Conservation (phyloP, 35 echinoderm and acorn worm species). For the Lytechinus pictus region DNA sequence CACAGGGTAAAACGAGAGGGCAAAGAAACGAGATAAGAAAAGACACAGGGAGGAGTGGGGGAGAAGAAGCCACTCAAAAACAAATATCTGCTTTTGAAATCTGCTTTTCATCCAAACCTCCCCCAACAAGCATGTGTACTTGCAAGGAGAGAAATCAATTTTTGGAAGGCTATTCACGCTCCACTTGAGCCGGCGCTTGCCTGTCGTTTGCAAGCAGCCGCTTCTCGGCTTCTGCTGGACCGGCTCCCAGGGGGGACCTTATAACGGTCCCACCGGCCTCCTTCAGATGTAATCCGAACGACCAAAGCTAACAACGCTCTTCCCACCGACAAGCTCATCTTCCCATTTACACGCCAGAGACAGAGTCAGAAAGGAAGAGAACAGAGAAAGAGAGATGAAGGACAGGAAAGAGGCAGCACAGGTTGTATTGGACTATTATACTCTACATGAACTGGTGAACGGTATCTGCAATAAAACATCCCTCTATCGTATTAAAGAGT, state of each 20-base stretch:
- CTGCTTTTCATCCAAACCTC: constrained; percentile 36
- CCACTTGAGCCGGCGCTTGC: constrained; percentile 42
- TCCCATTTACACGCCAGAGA: constrained; percentile 39
- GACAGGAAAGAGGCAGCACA: background rate
- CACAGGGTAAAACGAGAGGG: background rate
- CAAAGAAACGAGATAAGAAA: background rate
- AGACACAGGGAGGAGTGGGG: constrained; percentile 22
- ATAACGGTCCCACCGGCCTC: constrained; percentile 39
- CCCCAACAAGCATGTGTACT: constrained; percentile 41
- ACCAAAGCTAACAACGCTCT: constrained; percentile 41
- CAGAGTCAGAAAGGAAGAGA: background rate
- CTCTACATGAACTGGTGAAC: background rate
- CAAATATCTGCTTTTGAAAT: constrained; percentile 50
- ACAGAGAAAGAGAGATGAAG: background rate
- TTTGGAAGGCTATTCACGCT: constrained; percentile 35
- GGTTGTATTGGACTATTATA: background rate
- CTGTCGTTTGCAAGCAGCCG: constrained; percentile 36
- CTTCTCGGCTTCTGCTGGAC: constrained; percentile 13
- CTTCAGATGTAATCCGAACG: constrained; percentile 45
- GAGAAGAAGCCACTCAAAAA: constrained; percentile 33
- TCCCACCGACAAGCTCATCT: constrained; percentile 36
- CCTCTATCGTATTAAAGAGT: background rate
- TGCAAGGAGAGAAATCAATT: background rate
- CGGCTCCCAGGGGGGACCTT: constrained; percentile 7
- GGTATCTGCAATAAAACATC: background rate